phyloP scores from a whole-genome alignment of 2,113 vertebrate species.

The Grantiella picta region DNA sequence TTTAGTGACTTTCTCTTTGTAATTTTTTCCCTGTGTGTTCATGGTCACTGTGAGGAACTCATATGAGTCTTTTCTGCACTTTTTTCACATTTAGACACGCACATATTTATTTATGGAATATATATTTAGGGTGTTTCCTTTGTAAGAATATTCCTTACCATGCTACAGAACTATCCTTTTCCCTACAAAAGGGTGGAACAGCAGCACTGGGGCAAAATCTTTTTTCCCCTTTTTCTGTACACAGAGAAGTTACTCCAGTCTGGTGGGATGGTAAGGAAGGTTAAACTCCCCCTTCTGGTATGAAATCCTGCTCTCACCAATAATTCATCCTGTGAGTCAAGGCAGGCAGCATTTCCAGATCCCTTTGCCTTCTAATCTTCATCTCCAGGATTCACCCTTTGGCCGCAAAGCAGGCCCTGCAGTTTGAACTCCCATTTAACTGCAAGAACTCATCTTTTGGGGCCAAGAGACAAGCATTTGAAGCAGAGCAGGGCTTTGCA shows the following conservation, averaged over 20 bases:
- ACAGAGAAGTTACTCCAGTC: neutral
- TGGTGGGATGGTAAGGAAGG: neutral
- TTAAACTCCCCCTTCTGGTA: neutral
- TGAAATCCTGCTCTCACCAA: neutral
- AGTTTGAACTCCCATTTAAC: neutral
- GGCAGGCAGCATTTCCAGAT: neutral
- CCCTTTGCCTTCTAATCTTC: neutral
- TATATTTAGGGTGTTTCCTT: neutral
- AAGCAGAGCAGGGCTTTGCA: neutral
- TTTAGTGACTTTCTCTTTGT: neutral
- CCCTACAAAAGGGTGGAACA: neutral
- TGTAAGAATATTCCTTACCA: neutral
- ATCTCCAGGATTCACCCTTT: neutral
- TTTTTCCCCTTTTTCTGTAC: neutral
- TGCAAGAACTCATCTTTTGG: neutral
- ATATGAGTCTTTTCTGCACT: neutral
- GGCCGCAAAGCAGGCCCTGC: neutral
- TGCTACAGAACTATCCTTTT: neutral
- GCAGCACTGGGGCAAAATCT: neutral
- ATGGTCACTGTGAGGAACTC: neutral
- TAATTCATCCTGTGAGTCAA: neutral
- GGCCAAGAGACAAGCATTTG: neutral
- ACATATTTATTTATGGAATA: neutral
- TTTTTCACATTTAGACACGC: neutral
- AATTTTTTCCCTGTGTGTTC: neutral